Evolutionary conservation across 2,888 invertebrate genomes (phyloP), one percentile per base, ranked within the genome.

Genomic region (Tortrix viridana): DNA sequence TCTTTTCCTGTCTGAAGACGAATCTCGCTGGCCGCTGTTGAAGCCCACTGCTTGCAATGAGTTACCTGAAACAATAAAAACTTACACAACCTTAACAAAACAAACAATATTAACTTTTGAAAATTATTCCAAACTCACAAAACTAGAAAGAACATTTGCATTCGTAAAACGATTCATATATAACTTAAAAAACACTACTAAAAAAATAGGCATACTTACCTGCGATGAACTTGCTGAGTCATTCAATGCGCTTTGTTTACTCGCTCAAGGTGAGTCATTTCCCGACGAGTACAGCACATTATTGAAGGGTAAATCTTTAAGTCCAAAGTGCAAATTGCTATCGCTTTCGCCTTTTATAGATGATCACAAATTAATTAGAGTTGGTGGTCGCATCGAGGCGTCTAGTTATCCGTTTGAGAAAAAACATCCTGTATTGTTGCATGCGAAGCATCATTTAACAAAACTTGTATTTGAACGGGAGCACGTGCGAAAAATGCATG

Each of bases 321-420:
- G 5, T 32, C 26, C 2, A 53, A 71, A 66, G 56, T 58, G 26
- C 44, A 69, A 69, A 14, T 63, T 72, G 38, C 60, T 71, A 47
- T 60, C 70, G 1, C 32, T 69, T 0, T 65, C 70, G 14, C 69
- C 69, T 0, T 70, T 69, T 50, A 12, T 72, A 5, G 67, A 67
- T 50, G 23, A 23, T 7, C 18, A 60, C 4, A 6, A 52, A 2
- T 4, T 67, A 2, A 37, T 68, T 12, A 32, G 65, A n/a, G 70
- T 68, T 3, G 68, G 67, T 1, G 67, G 70, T 3, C 58, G 68
- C 2, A 43, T 68, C 7, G 47, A 57, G 37, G 56, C 68, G 14
- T 3, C 32, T 19, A 26, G 57, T 32, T 55, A 18, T 44, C n/a
- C 44, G 2, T 65, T 60, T 41, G 46, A 58, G 5, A 70, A 54